These are phyloP conservation scores for Corbicula japonica DNA, from an alignment of 2,888 invertebrate genomes.

Conservation along the genomic window DNA sequence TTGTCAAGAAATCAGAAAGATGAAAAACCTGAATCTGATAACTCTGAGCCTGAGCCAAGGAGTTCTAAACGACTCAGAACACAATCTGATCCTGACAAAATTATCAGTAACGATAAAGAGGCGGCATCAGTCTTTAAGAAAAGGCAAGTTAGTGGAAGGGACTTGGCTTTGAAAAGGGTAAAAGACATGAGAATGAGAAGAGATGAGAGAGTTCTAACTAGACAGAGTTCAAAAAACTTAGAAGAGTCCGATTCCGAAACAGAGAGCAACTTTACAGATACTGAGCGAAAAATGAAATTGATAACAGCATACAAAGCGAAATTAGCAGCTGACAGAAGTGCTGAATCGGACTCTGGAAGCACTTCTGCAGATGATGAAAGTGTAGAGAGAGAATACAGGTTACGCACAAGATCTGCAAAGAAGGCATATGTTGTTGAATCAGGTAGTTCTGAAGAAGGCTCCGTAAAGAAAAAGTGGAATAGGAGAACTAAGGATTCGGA, in stretches of 20 bases:
- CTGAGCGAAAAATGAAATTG: constrained; percentile 13
- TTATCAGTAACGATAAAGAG: no score
- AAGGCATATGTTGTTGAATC: constrained; percentile 3
- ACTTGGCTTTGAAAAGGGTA: no score
- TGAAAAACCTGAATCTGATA: not conserved
- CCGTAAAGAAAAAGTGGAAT: not conserved
- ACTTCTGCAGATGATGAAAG: constrained; percentile 23
- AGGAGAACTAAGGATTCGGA: not conserved
- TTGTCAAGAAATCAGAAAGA: constrained; percentile 6
- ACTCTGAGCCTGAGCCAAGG: constrained; percentile 33
- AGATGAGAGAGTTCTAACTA: constrained; percentile 10
- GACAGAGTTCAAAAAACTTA: constrained; percentile 28
- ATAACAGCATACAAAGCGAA: not conserved
- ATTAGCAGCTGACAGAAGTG: constrained; percentile 14
- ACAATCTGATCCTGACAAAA: no score
- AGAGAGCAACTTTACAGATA: constrained; percentile 43
- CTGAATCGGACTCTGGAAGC: constrained; percentile 43
- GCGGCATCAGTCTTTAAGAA: no score
- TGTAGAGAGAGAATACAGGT: constrained; percentile 28
- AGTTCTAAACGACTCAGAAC: not conserved
- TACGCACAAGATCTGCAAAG: constrained; percentile 28
- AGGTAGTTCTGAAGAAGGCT: constrained; percentile 13
- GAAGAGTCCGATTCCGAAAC: constrained; percentile 49
- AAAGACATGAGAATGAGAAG: not conserved
- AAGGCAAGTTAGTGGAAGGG: no score